These are phyloP conservation scores for Scaptomyza graminum DNA, from an alignment of 1,140 invertebrate genomes.

Conservation along the genomic window DNA sequence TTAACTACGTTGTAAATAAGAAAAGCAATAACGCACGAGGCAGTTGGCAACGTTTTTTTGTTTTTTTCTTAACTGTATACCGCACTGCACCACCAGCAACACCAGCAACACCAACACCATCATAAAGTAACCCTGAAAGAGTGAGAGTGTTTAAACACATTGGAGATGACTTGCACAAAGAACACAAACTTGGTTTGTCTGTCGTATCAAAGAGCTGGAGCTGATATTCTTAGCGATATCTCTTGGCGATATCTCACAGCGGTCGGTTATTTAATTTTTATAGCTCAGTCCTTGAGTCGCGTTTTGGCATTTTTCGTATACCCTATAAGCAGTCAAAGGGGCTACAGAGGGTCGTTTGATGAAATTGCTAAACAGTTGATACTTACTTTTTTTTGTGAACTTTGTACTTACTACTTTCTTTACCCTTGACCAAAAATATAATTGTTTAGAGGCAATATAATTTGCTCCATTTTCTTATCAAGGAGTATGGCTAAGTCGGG, in stretches of 20 bases:
- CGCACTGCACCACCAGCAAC: constrained; percentile 12
- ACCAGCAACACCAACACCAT: neutral
- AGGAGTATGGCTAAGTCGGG: neutral
- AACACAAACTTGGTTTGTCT: no score
- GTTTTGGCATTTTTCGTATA: neutral
- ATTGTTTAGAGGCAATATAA: no score
- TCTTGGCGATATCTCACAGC: neutral
- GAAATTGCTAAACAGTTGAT: no score
- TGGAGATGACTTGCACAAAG: constrained; percentile 34
- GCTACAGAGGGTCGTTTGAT: no score
- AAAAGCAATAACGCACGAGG: neutral
- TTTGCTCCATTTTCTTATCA: no score
- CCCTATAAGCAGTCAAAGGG: neutral
- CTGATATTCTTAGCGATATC: constrained; percentile 21
- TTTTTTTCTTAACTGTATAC: neutral
- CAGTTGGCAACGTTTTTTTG: neutral
- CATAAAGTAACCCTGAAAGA: neutral
- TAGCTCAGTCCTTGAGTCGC: neutral
- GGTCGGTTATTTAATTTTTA: constrained; percentile 21
- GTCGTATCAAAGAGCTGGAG: neutral
- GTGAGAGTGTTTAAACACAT: constrained; percentile 8
- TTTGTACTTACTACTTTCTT: no score
- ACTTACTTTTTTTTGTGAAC: no score
- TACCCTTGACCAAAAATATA: no score
- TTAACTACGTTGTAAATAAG: constrained; percentile 4